Conservation (phyloP, 2,888 invertebrate genomes). For the Nycteola revayana region DNA sequence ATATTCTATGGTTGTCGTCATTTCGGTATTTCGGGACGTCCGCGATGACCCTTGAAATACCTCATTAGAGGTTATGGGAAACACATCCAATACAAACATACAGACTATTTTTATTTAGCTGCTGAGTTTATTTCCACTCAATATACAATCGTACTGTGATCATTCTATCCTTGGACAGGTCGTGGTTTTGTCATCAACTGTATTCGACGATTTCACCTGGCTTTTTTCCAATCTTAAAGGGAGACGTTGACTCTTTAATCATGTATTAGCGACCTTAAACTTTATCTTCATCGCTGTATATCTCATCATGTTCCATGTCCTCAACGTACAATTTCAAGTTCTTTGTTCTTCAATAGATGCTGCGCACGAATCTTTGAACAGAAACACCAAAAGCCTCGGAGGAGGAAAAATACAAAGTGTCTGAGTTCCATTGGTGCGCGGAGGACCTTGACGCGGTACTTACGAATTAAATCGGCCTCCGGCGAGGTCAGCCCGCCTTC, state of each 20-base stretch:
- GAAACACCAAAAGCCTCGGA: conserved; percentile 26
- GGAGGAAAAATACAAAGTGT: conserved; percentile 38
- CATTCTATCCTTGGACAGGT: conserved; percentile 10
- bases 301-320: conserved; percentile 13
- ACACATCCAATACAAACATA: conserved; percentile 11
- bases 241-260: background rate
- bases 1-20: no score
- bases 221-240: conserved; percentile 19
- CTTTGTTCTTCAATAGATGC: conserved; percentile 14
- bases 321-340: background rate
- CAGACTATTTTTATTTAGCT: conserved; percentile 17
- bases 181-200: conserved; percentile 15
- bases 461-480: conserved; percentile 61
- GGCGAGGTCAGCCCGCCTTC: conserved; percentile 54
- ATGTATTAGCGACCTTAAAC: conserved; percentile 7
- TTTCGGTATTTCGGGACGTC: no score
- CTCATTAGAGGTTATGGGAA: background rate
- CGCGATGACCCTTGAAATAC: no score
- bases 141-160: conserved; percentile 10
- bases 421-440: conserved; percentile 20
- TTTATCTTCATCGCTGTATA: conserved; percentile 5
- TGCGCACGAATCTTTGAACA: conserved; percentile 14
- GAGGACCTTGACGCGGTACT: conserved; percentile 60
- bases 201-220: conserved; percentile 24
- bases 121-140: conserved; percentile 22